Evolutionary conservation across 2,888 invertebrate species (phyloP).

Genomic region (Ophraella communa): DNA sequence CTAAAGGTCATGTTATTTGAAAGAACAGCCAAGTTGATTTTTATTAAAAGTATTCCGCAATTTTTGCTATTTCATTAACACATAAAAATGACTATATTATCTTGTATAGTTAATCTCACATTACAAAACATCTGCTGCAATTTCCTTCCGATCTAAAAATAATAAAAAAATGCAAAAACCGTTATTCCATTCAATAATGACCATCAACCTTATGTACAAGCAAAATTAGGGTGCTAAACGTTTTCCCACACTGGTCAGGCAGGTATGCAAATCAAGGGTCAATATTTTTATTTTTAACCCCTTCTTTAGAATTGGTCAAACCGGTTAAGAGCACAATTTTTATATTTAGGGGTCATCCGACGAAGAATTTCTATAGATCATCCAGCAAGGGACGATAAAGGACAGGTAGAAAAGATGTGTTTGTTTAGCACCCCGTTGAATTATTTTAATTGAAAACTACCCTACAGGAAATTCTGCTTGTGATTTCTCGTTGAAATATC

Average conservation of each 20-base stretch:
- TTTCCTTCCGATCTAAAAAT: slow-evolving; percentile 5
- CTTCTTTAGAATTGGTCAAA: slow-evolving; percentile 49
- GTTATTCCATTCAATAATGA: slow-evolving; percentile 27
- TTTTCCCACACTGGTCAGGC: slow-evolving; percentile 53
- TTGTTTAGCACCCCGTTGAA: slow-evolving; percentile 29
- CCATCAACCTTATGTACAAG: slow-evolving; percentile 24
- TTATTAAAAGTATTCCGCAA: too few species aligned
- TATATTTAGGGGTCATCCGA: slow-evolving; percentile 48
- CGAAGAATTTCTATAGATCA: slow-evolving; percentile 33
- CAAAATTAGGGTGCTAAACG: slow-evolving; percentile 16
- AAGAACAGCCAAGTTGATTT: too few species aligned
- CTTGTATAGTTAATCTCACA: neutral
- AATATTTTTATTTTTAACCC: slow-evolving; percentile 52
- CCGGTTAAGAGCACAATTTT: slow-evolving; percentile 53
- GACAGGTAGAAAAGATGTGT: slow-evolving; percentile 20
- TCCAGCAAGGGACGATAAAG: slow-evolving; percentile 16
- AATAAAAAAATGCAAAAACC: slow-evolving; percentile 32
- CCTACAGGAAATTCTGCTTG: slow-evolving; percentile 5
- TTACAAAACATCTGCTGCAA: slow-evolving; percentile 18
- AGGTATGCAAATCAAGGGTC: slow-evolving; percentile 58
- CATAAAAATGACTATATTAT: too few species aligned
- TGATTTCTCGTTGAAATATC: neutral
- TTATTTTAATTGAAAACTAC: slow-evolving; percentile 5
- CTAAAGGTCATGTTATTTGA: too few species aligned
- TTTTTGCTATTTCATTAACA: too few species aligned